Conservation (phyloP, 2,888 invertebrate genomes). For the Pyrgus malvae region DNA sequence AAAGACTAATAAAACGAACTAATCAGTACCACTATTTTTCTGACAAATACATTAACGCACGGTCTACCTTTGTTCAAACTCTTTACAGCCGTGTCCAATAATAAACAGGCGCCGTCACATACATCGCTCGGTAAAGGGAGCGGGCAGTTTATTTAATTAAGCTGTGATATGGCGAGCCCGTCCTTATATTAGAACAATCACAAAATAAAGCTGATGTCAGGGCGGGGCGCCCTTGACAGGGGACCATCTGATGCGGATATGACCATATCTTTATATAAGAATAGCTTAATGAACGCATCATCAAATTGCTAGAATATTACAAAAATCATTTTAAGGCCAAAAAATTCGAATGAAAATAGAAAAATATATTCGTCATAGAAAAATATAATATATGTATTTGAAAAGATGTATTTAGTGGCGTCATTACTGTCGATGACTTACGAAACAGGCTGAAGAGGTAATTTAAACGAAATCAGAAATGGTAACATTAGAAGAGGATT, state of each 20-base stretch:
- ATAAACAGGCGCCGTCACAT: conserved; percentile 1
- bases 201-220: conserved; percentile 41
- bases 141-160: conserved; percentile 24
- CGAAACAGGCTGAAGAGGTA: no score
- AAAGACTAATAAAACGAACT: no score
- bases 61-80: neutral
- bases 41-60: neutral
- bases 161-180: conserved; percentile 24
- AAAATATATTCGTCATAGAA: no score
- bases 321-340: no score
- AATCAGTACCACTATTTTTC: neutral
- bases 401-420: no score
- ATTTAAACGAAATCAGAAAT: no score
- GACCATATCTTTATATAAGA: conserved; percentile 4
- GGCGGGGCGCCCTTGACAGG: conserved; percentile 44
- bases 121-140: conserved; percentile 8
- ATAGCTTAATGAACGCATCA: no score
- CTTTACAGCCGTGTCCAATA: neutral
- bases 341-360: no score
- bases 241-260: neutral
- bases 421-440: no score
- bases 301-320: no score
- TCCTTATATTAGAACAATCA: conserved; percentile 36
- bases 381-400: no score
- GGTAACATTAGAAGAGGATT: no score